These are phyloP conservation scores for Proctacanthus coquilletti DNA, from an alignment of 1,140 invertebrate species.

Conservation along the genomic window DNA sequence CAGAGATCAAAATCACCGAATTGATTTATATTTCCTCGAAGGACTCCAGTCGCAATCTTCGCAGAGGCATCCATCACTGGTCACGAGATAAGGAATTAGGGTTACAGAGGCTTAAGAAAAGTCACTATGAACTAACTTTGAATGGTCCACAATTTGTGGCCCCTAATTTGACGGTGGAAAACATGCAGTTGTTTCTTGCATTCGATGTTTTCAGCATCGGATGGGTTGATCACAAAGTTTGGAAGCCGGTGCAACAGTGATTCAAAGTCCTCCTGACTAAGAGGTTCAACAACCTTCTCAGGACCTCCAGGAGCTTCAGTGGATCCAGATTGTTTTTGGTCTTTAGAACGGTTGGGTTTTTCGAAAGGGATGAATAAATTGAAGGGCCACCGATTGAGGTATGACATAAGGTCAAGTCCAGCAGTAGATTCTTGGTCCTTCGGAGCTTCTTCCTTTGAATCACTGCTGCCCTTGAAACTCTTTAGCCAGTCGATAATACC, in stretches of 20 bases:
- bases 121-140: slow-evolving; percentile 39
- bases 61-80: slow-evolving; percentile 49
- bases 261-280: slow-evolving; percentile 33
- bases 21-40: slow-evolving; percentile 52
- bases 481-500: slow-evolving; percentile 30
- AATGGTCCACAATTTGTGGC: slow-evolving; percentile 49
- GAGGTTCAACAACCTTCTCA: slow-evolving; percentile 11
- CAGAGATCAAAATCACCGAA: slow-evolving; percentile 56
- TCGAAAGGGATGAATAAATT: slow-evolving; percentile 17
- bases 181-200: slow-evolving; percentile 51
- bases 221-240: slow-evolving; percentile 48
- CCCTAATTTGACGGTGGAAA: slow-evolving; percentile 44
- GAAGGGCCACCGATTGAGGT: slow-evolving; percentile 20
- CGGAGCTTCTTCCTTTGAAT: slow-evolving; percentile 6
- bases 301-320: slow-evolving; percentile 10
- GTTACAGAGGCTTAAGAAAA: background rate
- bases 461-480: slow-evolving; percentile 8
- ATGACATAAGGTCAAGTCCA: slow-evolving; percentile 11
- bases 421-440: background rate
- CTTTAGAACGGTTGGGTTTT: slow-evolving; percentile 11
- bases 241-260: slow-evolving; percentile 40
- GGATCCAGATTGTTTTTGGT: slow-evolving; percentile 6
- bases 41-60: slow-evolving; percentile 47
- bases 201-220: slow-evolving; percentile 39
- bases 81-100: slow-evolving; percentile 1